Conservation (phyloP, 2,888 invertebrate genomes). For the Euplexia lucipara region DNA sequence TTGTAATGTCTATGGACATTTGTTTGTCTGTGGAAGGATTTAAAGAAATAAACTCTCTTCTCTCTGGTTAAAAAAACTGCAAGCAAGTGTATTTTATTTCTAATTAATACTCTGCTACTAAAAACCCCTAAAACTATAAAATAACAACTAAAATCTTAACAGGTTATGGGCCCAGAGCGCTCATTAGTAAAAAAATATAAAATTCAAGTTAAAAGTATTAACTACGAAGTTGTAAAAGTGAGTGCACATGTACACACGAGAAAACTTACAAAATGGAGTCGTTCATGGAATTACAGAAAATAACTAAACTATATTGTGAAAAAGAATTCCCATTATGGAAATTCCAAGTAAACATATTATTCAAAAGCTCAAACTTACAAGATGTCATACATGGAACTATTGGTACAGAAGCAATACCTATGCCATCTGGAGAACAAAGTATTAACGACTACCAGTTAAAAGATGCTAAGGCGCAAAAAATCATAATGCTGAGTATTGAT, state of each 20-base stretch:
- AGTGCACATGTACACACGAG: neutral
- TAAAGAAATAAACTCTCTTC: too few relatives aligned
- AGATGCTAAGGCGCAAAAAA: conserved; percentile 3
- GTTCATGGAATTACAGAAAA: conserved; percentile 9
- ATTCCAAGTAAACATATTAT: conserved; percentile 1
- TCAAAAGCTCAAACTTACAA: neutral
- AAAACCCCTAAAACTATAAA: too few relatives aligned
- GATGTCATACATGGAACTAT: conserved; percentile 3
- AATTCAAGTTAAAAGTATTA: neutral
- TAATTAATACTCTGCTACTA: too few relatives aligned
- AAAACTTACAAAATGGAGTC: conserved; percentile 12
- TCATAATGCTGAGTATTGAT: conserved; percentile 1
- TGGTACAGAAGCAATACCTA: conserved; percentile 1
- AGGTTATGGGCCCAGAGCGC: too few relatives aligned
- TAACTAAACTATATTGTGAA: conserved; percentile 7
- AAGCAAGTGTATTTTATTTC: too few relatives aligned
- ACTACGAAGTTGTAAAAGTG: neutral
- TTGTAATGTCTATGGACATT: too few relatives aligned
- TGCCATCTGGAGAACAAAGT: conserved; percentile 4
- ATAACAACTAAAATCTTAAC: neutral
- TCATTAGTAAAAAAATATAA: neutral
- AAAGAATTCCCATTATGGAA: conserved; percentile 1
- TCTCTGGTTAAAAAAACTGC: too few relatives aligned
- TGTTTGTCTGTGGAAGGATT: too few relatives aligned
- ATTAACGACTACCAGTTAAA: neutral